Base-by-base conservation (phyloP, 2,888 invertebrate species). In the Eudasyphora cyanicolor region DNA sequence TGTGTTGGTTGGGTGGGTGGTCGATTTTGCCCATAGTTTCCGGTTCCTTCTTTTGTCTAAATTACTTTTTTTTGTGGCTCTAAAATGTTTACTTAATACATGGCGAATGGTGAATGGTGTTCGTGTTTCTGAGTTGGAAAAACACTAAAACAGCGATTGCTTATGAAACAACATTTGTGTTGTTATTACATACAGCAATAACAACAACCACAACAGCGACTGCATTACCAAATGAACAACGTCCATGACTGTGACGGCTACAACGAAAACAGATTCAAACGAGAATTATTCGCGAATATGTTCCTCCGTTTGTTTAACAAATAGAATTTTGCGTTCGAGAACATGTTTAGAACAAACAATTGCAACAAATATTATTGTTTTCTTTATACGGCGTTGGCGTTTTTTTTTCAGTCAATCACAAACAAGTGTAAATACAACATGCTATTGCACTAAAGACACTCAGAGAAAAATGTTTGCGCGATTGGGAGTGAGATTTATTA, bases 81-180 rank as follows among this genome's bases (percentile, higher is more conserved):
- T 82, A 76, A 71, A 62, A 70, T 79, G 54, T 82, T 79, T 79
- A 73, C 60, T 76, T 73, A 67, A 60, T 32, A 67, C 24, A 73
- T 76, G n/a, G n/a, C n/a, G n/a, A n/a, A n/a, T n/a, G n/a, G n/a
- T n/a, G n/a, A n/a, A n/a, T n/a, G 73, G 42, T 76, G n/a, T 79
- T 82, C 49, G 60, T 73, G 49, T 49, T 82, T 71, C 76, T 64
- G 45, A 8, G 27, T 57, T 57, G 57, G 5, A 45, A n/a, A 38
- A 45, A 45, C 14, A 45, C n/a, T n/a, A n/a, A n/a, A n/a, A n/a
- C n/a, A n/a, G 5, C n/a, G 45, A n/a, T n/a, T n/a, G n/a, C n/a
- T 24, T 57, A 57, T 57, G 57, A 8, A 14, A 27, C 57, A 57
- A 27, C 57, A 57, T 24, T 45, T 10, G 4, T 17, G 51, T 51